phyloP scores from a whole-genome alignment of 2,888 invertebrate species.

The Argyresthia albistria region DNA sequence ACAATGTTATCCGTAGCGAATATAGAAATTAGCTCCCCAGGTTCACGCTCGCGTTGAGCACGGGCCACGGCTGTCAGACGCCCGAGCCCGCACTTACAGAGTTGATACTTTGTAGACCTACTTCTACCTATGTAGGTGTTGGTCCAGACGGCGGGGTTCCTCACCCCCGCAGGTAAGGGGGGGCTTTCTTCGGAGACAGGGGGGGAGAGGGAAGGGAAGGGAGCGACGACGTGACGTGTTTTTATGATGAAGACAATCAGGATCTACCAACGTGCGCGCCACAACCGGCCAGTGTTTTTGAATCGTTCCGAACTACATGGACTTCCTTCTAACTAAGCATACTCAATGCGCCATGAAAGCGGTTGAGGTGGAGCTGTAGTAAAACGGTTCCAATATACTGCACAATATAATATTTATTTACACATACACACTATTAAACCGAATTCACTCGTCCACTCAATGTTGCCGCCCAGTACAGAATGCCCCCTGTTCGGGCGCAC shows the following conservation, averaged over 20 bases:
- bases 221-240: conserved; percentile 44
- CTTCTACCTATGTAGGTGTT: conserved; percentile 1
- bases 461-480: too few relatives aligned
- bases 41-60: conserved; percentile 15
- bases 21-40: background rate
- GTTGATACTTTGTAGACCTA: background rate
- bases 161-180: conserved; percentile 12
- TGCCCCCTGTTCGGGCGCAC: too few relatives aligned
- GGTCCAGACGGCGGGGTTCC: background rate
- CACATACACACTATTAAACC: too few relatives aligned
- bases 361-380: background rate
- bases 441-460: too few relatives aligned
- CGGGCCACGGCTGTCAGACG: conserved; percentile 19
- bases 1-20: background rate
- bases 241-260: conserved; percentile 54
- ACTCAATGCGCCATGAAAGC: too few relatives aligned
- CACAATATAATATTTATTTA: too few relatives aligned
- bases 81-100: conserved; percentile 8
- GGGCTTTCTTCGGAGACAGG: conserved; percentile 17
- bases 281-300: background rate
- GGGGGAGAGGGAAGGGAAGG: conserved; percentile 15
- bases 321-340: background rate
- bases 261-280: conserved; percentile 8
- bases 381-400: too few relatives aligned
- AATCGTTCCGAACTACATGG: background rate